Base-by-base conservation (phyloP, 2,797 vertebrate species). In the Pseudochaenichthys georgianus region DNA sequence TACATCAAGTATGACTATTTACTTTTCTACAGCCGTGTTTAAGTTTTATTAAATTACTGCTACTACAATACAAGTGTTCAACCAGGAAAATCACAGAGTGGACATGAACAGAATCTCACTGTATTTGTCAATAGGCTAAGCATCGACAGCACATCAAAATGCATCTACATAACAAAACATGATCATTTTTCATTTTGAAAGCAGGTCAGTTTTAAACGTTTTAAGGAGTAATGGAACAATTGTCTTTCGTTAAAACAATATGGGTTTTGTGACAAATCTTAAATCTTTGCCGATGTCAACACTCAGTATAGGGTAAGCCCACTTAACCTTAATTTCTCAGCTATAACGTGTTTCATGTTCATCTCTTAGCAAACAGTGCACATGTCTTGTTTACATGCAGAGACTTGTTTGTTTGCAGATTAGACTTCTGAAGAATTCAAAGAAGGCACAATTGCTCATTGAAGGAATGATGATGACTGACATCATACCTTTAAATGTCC, bases 401-500 rank as follows among this genome's bases (percentile, higher is more conserved):
- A 52, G 13, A 31, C 45, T 45, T 58, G 31, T 54, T 57, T 52
- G 70, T 78, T 4, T 45, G 2, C 16, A 69, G 59, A 57, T 38
- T 17, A 10, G 45, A 50, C 12, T 28, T 51, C 42, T 59, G 54
- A 60, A 48, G 43, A 55, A 69, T 41, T 23, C 16, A 50, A 15
- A 45, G 28, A 54, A 13, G 19, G 38, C 16, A 41, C 47, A 17
- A 17, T 19, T 19, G 31, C 57, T 21, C 63, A 66, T 43, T 13
- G 19, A 67, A 17, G 42, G 7, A 69, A 3, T 28, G 21, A 38
- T 7, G 8, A 5, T 48, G 63, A 69, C 52, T 41, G 47, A 45
- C 31, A 46, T 67, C 51, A 17, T 28, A 1, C 45, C 55, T 62
- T 62, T 54, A 34, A 43, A 41, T 70, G 28, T 52, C 69, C 64